Evolutionary conservation across 2,113 vertebrate genomes (phyloP).

Genomic region (Psittacus erithacus): DNA sequence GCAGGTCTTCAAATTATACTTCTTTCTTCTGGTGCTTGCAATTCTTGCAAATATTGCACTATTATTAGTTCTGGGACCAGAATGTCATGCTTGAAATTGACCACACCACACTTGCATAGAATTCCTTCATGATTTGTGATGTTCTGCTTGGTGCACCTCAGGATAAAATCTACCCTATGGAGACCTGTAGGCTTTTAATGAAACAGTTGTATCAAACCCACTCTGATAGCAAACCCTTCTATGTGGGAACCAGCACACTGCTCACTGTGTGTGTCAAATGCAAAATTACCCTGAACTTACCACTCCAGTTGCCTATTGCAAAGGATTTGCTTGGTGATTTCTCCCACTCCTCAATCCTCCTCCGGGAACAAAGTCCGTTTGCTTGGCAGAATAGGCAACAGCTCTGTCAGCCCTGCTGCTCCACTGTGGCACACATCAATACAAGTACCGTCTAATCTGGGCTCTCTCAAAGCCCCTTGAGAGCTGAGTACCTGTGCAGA

Average conservation of each 20-base stretch:
- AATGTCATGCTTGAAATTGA: neutral
- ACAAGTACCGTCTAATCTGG: neutral
- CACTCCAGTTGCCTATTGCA: neutral
- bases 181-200: neutral
- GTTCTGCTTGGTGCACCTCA: neutral
- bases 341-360: neutral
- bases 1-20: neutral
- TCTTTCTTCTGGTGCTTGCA: neutral
- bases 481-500: neutral
- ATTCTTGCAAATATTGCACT: neutral
- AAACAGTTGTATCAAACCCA: neutral
- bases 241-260: neutral
- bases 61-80: neutral
- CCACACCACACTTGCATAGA: accelerated
- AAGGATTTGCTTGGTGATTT: neutral
- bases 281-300: neutral
- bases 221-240: neutral
- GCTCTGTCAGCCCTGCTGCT: neutral
- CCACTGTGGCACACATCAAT: no score
- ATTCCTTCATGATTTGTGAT: neutral
- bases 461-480: neutral
- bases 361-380: neutral
- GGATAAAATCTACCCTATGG: neutral
- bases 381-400: neutral
- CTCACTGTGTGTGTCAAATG: neutral